A percentile compares a stretch with the other conserved stretches of the same genome.
Evolutionary conservation across 2,797 vertebrate genomes (phyloP).

Genomic region (Myotis findleyi): DNA sequence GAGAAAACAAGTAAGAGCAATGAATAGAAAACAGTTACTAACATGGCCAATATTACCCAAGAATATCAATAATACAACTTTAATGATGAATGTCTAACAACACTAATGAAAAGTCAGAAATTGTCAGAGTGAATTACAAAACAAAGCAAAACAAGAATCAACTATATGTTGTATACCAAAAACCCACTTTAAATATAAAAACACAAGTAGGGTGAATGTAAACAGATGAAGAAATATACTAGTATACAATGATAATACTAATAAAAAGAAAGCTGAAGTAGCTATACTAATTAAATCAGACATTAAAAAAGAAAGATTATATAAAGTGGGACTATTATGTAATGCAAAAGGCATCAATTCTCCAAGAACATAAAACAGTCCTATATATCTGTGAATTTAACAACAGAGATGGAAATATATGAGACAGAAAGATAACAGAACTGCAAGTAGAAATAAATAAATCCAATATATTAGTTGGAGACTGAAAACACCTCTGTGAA

Average conservation of each 20-base stretch:
- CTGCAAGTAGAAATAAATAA: background rate
- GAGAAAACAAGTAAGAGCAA: background rate
- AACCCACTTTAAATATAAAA: background rate
- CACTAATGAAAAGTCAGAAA: background rate
- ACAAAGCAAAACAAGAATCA: background rate
- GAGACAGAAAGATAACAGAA: background rate
- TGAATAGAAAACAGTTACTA: background rate
- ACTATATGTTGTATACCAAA: background rate
- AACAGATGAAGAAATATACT: background rate
- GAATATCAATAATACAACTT: background rate
- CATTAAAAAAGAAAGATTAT: background rate
- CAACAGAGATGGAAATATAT: background rate
- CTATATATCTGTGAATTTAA: background rate
- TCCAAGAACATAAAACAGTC: background rate
- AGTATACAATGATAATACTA: background rate
- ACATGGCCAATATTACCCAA: background rate
- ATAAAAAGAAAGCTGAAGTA: background rate
- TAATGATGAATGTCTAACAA: background rate
- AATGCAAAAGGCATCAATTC: background rate
- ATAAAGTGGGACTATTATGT: background rate
- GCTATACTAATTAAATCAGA: background rate
- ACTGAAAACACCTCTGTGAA: background rate
- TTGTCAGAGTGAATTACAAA: background rate
- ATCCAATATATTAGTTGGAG: background rate
- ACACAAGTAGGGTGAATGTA: background rate